These are phyloP conservation scores for Andrena chrysosceles DNA, from an alignment of 2,888 invertebrate genomes.

Conservation along the genomic window DNA sequence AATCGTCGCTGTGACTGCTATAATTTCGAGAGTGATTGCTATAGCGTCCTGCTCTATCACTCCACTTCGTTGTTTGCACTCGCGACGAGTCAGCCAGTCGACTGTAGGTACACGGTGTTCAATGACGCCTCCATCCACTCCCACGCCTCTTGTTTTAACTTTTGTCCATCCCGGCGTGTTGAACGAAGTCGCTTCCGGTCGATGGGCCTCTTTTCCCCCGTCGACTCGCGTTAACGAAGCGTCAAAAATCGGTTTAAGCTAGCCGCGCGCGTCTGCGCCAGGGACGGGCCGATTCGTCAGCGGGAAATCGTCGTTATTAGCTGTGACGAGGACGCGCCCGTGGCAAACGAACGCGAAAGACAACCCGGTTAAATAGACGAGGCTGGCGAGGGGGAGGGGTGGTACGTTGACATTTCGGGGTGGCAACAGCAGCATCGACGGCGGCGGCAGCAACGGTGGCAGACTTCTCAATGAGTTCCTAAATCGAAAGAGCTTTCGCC, in stretches of 20 bases:
- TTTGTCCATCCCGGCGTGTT: slow-evolving; percentile 29
- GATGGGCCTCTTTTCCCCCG: slow-evolving; percentile 32
- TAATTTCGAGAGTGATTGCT: too few species aligned
- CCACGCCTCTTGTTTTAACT: slow-evolving; percentile 38
- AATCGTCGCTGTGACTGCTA: too few species aligned
- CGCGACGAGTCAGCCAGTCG: neutral
- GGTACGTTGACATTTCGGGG: slow-evolving; percentile 60
- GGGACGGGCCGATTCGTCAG: slow-evolving; percentile 37
- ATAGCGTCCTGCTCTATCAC: too few species aligned
- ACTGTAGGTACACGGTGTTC: slow-evolving; percentile 5
- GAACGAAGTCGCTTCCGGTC: slow-evolving; percentile 50
- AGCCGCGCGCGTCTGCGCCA: slow-evolving; percentile 22
- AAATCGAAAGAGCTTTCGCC: slow-evolving; percentile 78
- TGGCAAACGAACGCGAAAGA: slow-evolving; percentile 27
- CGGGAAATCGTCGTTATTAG: slow-evolving; percentile 54
- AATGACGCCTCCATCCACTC: slow-evolving; percentile 9
- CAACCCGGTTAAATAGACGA: slow-evolving; percentile 51
- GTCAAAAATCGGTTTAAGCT: slow-evolving; percentile 58
- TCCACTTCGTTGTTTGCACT: neutral
- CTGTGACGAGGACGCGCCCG: slow-evolving; percentile 34
- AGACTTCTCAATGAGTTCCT: slow-evolving; percentile 80
- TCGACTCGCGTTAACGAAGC: slow-evolving; percentile 56
- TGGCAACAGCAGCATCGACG: slow-evolving; percentile 59
- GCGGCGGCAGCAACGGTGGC: slow-evolving; percentile 59
- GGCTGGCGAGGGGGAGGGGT: neutral